Evolutionary conservation across 1,140 invertebrate genomes (phyloP).

Genomic region (Drosophila aff.): DNA sequence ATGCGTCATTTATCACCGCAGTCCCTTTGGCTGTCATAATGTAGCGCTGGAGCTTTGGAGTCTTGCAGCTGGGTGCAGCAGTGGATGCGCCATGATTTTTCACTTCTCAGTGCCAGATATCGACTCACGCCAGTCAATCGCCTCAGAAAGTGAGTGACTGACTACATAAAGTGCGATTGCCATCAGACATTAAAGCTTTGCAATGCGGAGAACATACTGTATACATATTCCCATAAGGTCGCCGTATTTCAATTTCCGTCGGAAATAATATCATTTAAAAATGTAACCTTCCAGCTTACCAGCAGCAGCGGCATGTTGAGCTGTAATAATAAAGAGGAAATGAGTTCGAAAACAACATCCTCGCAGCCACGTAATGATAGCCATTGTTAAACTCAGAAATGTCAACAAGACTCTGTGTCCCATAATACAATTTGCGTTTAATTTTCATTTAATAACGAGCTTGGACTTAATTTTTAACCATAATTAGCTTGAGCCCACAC

Average conservation of each 20-base stretch:
- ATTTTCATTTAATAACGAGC: conserved; percentile 52
- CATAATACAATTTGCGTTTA: conserved; percentile 51
- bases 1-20: conserved; percentile 77
- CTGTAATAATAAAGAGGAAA: conserved; percentile 28
- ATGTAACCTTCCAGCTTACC: conserved; percentile 29
- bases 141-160: conserved; percentile 28
- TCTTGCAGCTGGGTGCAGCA: conserved; percentile 29
- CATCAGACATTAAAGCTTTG: conserved; percentile 35
- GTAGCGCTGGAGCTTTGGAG: conserved; percentile 20
- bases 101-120: conserved; percentile 60
- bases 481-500: conserved; percentile 46
- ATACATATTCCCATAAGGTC: not conserved
- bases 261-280: conserved; percentile 50
- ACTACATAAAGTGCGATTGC: conserved; percentile 15
- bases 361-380: conserved; percentile 23
- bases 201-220: not conserved
- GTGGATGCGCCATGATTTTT: conserved; percentile 63
- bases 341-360: conserved; percentile 28
- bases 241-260: conserved; percentile 56
- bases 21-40: conserved; percentile 72
- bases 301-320: not conserved
- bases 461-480: conserved; percentile 51
- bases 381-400: conserved; percentile 39
- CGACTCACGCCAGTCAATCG: conserved; percentile 50
- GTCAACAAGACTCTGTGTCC: conserved; percentile 5